A percentile compares a stretch with the other conserved stretches of the same genome.
These are phyloP conservation scores for Cyclargus thomasi DNA, from an alignment of 1,140 invertebrate genomes.

Conservation along the genomic window DNA sequence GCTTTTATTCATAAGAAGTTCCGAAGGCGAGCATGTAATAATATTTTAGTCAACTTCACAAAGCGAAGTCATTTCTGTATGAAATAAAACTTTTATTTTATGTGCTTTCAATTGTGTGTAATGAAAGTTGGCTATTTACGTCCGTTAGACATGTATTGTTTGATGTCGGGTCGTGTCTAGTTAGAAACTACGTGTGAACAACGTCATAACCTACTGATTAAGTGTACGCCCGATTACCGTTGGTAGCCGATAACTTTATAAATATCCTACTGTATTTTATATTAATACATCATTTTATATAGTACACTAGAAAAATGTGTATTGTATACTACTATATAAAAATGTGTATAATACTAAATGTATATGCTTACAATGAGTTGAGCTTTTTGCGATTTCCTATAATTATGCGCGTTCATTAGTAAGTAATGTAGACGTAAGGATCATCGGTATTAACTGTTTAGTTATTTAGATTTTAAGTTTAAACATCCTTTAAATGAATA, in stretches of 20 bases:
- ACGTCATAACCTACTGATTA: slow-evolving; percentile 16
- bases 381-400: neutral
- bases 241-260: neutral
- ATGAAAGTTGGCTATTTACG: neutral
- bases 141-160: neutral
- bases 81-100: slow-evolving; percentile 10
- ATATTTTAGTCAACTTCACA: neutral
- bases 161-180: slow-evolving; percentile 10
- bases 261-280: neutral
- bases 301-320: neutral
- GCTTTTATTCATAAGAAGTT: neutral
- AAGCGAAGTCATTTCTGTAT: neutral
- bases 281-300: neutral
- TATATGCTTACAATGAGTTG: neutral
- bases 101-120: neutral
- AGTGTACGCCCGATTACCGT: slow-evolving; percentile 4
- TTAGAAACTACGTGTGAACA: slow-evolving; percentile 14
- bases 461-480: no score
- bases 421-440: no score
- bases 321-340: neutral
- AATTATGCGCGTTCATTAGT: neutral
- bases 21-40: neutral
- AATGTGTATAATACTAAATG: neutral
- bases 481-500: no score
- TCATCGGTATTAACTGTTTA: no score